phyloP scores from a whole-genome alignment of 2,888 invertebrate genomes.

The Cabera pusaria region DNA sequence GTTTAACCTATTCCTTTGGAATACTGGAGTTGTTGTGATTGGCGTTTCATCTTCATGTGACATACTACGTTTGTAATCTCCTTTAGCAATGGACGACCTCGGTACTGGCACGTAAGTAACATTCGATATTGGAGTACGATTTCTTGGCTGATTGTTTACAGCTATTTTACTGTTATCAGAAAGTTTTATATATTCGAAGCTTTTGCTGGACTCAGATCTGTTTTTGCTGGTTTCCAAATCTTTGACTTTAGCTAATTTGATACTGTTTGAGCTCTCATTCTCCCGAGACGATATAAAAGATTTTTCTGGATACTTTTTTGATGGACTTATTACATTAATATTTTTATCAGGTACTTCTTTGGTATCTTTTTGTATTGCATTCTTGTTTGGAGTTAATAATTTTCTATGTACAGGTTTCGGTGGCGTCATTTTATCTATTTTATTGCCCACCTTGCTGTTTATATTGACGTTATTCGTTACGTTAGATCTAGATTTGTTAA shows the following conservation, averaged over 20 bases:
- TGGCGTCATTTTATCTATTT: slow-evolving; percentile 48
- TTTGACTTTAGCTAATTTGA: slow-evolving; percentile 75
- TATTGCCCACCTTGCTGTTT: slow-evolving; percentile 41
- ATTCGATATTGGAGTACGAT: slow-evolving; percentile 75
- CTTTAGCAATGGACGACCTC: slow-evolving; percentile 53
- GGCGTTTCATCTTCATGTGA: slow-evolving; percentile 66
- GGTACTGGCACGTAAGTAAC: slow-evolving; percentile 70
- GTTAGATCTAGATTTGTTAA: slow-evolving; percentile 37
- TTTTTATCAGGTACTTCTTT: slow-evolving; percentile 74
- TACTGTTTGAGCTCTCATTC: slow-evolving; percentile 63
- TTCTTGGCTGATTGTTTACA: slow-evolving; percentile 76
- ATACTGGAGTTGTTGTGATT: slow-evolving; percentile 66
- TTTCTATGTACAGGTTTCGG: slow-evolving; percentile 51
- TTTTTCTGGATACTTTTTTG: slow-evolving; percentile 75
- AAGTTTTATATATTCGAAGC: slow-evolving; percentile 73
- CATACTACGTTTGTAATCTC: slow-evolving; percentile 63
- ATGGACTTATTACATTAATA: slow-evolving; percentile 71
- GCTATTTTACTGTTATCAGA: slow-evolving; percentile 74
- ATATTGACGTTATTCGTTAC: slow-evolving; percentile 20
- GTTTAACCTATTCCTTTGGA: slow-evolving; percentile 76
- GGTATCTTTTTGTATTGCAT: slow-evolving; percentile 76
- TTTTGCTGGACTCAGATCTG: slow-evolving; percentile 60
- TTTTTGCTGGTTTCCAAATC: slow-evolving; percentile 74
- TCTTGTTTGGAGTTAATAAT: slow-evolving; percentile 58
- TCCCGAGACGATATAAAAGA: slow-evolving; percentile 68